These are phyloP conservation scores for Chrysotoxum bicinctum DNA, from an alignment of 2,888 invertebrate genomes.

Conservation along the genomic window DNA sequence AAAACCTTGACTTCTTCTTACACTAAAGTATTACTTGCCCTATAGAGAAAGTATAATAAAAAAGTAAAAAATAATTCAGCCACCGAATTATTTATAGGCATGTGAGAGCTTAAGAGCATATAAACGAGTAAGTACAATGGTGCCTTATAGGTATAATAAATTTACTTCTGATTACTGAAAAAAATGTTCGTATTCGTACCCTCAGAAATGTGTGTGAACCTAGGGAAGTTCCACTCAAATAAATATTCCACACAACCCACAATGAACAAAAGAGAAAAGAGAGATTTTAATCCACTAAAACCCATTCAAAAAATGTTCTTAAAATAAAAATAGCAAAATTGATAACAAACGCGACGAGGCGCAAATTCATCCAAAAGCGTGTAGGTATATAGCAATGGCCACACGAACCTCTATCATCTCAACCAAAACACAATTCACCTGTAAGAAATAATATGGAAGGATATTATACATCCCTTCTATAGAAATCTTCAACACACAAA, in stretches of 20 bases:
- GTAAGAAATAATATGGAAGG: conserved; percentile 41
- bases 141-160: neutral
- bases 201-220: neutral
- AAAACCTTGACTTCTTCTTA: too few relatives aligned
- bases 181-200: neutral
- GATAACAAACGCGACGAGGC: conserved; percentile 49
- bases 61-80: too few relatives aligned
- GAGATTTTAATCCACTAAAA: conserved; percentile 50
- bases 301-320: conserved; percentile 33
- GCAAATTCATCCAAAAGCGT: conserved; percentile 40
- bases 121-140: neutral
- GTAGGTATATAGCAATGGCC: neutral
- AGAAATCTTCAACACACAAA: conserved; percentile 8
- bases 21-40: too few relatives aligned
- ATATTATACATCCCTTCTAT: conserved; percentile 27
- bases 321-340: conserved; percentile 23
- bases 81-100: too few relatives aligned
- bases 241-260: conserved; percentile 10
- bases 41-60: too few relatives aligned
- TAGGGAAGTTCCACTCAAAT: neutral
- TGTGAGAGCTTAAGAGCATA: neutral
- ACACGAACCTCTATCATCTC: neutral
- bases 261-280: neutral
- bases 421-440: conserved; percentile 54
- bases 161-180: conserved; percentile 22